Evolutionary conservation across 2,113 vertebrate genomes (phyloP), one percentile per base, ranked within the genome.

Genomic region (Chaetops frenatus): DNA sequence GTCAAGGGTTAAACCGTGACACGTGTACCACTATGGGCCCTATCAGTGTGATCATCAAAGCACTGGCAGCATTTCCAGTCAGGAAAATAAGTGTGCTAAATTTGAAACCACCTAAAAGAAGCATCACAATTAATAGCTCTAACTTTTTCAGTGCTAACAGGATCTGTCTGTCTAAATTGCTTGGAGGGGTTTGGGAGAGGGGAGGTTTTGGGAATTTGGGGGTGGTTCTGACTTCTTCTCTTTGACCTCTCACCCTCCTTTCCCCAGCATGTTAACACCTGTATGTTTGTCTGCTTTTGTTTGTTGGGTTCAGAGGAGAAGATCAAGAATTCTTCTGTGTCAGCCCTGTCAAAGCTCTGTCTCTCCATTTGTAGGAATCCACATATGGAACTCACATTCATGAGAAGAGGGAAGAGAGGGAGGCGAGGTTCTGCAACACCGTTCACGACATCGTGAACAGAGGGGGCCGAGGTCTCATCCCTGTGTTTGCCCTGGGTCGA

Each of bases 311-410:
- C n/a, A 17, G 57, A 58, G 48, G n/a, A 40, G 35, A n/a, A 40
- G 35, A n/a, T 47, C 6, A 33, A 15, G n/a, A 48, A 6, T 50
- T 11, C 15, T 5, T 33, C 4, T 51, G 15, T 57, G 53, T 62
- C 51, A 70, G 24, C 22, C 15, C n/a, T 88, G 71, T 16, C 57
- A 38, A 3, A 16, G 15, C 4, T 51, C 0, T 19, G 6, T 82
- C 48, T 80, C 33, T 40, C 50, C 81, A 1, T 47, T 0, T 11
- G 5, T 90, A 99, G 99, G 99, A 99, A 90, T 99, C 99, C 7
- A 99, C 99, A 0, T 99, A 99, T 1, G 99, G 99, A 64, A 99
- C 99, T 12, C 99, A 99, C 50, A 99, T 99, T 65, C 99, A 99
- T 3, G 99, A 99, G 91, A 99, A 99, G 93, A 98, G 99, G 50